Conservation (phyloP, 1,140 invertebrate species). For the Zaprionus camerounensis region DNA sequence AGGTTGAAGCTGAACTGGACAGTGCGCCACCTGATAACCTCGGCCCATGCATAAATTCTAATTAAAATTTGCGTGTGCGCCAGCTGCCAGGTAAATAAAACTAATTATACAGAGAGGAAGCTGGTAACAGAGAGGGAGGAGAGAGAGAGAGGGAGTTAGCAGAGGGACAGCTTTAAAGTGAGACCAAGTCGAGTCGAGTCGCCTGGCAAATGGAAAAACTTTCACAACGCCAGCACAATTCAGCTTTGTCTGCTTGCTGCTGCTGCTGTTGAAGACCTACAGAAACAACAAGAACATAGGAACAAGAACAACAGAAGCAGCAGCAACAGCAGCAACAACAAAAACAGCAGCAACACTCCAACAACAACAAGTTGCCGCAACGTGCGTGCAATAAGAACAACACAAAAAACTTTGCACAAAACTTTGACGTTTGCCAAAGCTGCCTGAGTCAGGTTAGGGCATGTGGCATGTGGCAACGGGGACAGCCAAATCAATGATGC, state of each 20-base stretch:
- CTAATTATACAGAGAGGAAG: conserved; percentile 68
- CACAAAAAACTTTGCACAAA: conserved; percentile 57
- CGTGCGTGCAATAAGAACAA: conserved; percentile 42
- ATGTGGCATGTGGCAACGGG: conserved; percentile 3
- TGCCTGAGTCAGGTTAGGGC: not conserved
- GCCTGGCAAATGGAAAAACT: conserved; percentile 72
- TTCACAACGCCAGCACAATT: conserved; percentile 38
- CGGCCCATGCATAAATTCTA: conserved; percentile 69
- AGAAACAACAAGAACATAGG: conserved; percentile 35
- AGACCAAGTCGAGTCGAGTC: conserved; percentile 31
- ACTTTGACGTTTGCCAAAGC: conserved; percentile 53
- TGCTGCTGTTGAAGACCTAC: conserved; percentile 40
- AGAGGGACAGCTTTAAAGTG: conserved; percentile 49
- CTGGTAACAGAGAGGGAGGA: not conserved
- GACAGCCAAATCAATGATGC: conserved; percentile 71
- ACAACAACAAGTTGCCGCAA: conserved; percentile 36
- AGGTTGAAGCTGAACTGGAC: conserved; percentile 5
- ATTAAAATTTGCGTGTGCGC: conserved; percentile 71
- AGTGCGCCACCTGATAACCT: conserved; percentile 37
- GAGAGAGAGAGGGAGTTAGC: not conserved
- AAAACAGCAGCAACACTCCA: conserved; percentile 48
- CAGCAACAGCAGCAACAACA: conserved; percentile 19
- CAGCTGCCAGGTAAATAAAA: conserved; percentile 74
- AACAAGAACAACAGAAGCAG: conserved; percentile 28
- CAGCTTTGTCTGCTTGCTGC: conserved; percentile 66